Conservation (phyloP, 2,113 vertebrate genomes). For the Dermatemys mawii region DNA sequence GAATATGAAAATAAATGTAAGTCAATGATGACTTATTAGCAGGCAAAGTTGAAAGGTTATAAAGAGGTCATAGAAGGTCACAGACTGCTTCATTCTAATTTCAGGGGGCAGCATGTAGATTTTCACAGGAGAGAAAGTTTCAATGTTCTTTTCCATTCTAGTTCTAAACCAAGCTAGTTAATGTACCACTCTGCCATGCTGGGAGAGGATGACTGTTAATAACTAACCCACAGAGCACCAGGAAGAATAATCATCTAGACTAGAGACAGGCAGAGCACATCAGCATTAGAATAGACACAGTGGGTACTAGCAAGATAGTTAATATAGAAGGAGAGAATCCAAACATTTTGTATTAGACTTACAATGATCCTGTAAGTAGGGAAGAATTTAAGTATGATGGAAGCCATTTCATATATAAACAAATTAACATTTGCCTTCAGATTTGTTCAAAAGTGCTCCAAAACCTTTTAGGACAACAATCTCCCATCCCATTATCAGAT, state of each 20-base stretch:
- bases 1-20: neutral
- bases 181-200: constrained; percentile 13
- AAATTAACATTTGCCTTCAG: neutral
- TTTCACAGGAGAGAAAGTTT: neutral
- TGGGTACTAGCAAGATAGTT: neutral
- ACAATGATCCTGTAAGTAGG: neutral
- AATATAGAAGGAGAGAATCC: neutral
- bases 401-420: neutral
- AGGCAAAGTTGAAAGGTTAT: neutral
- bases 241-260: neutral
- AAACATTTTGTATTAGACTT: neutral
- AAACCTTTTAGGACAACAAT: neutral
- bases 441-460: neutral
- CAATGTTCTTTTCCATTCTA: neutral
- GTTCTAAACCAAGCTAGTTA: constrained; percentile 4
- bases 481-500: neutral
- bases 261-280: neutral
- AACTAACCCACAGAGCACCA: constrained; percentile 3
- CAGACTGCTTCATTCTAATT: neutral
- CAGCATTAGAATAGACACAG: neutral
- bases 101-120: neutral
- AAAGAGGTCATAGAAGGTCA: neutral
- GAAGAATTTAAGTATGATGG: neutral
- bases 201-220: constrained; percentile 8
- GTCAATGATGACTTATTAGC: neutral